Evolutionary conservation across 2,113 vertebrate species (phyloP).

Genomic region (Monarcha castaneiventris): DNA sequence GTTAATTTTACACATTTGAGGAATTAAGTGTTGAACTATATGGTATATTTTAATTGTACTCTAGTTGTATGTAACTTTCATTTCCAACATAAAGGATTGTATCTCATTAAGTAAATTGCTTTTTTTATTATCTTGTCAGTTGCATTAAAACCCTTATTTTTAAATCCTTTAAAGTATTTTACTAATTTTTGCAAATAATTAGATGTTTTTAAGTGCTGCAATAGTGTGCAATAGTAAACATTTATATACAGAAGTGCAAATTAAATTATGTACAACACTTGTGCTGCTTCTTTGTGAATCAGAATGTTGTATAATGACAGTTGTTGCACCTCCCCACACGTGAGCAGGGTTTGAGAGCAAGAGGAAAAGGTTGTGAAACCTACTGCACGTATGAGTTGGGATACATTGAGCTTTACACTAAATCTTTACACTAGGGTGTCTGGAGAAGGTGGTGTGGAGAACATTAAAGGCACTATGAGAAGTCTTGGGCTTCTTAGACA

Average conservation of each 20-base stretch:
- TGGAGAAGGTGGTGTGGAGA: not conserved
- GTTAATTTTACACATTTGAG: conserved; percentile 74
- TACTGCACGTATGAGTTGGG: not conserved
- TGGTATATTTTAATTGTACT: conserved; percentile 75
- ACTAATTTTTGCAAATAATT: conserved; percentile 72
- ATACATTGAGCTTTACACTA: not conserved
- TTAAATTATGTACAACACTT: conserved; percentile 73
- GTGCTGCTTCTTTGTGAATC: conserved; percentile 65
- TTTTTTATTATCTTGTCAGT: conserved; percentile 74
- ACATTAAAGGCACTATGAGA: not conserved
- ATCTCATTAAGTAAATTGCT: conserved; percentile 74
- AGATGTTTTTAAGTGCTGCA: conserved; percentile 71
- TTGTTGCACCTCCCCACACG: not conserved
- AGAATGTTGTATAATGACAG: conserved; percentile 17
- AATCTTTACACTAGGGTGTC: not conserved
- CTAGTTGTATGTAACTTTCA: conserved; percentile 72
- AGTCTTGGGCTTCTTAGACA: conserved; percentile 2
- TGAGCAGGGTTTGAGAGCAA: not conserved
- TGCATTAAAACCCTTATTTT: conserved; percentile 76
- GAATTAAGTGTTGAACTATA: conserved; percentile 74
- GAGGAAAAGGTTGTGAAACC: not conserved
- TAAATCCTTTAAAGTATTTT: conserved; percentile 74
- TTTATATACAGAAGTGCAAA: conserved; percentile 72
- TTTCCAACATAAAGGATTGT: conserved; percentile 72
- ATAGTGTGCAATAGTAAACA: conserved; percentile 72